Conservation (phyloP, 2,113 vertebrate species). For the Sitta europaea region DNA sequence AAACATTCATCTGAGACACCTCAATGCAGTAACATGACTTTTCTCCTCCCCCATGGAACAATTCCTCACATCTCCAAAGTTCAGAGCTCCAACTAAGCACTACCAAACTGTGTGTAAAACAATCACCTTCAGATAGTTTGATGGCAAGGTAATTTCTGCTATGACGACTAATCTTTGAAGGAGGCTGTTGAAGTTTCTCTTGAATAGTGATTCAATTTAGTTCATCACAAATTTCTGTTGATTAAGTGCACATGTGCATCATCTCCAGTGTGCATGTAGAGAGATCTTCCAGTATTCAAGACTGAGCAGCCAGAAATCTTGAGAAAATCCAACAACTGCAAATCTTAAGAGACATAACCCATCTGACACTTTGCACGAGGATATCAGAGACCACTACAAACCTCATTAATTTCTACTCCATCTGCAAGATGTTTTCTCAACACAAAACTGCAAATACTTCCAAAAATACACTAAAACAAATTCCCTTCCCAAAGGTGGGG, state of each 20-base stretch:
- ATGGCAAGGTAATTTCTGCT: not conserved
- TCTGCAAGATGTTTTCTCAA: not conserved
- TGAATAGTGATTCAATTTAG: not conserved
- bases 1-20: not conserved
- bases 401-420: not conserved
- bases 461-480: not conserved
- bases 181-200: not conserved
- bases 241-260: not conserved
- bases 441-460: not conserved
- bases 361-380: not conserved
- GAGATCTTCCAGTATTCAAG: not conserved
- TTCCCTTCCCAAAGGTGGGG: not conserved
- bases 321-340: not conserved
- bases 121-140: not conserved
- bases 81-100: not conserved
- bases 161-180: not conserved
- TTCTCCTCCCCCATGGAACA: not conserved
- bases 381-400: not conserved
- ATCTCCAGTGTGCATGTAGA: not conserved
- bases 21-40: not conserved
- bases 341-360: not conserved
- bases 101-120: not conserved
- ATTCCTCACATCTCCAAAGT: not conserved
- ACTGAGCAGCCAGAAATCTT: not conserved
- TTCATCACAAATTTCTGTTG: not conserved